These are phyloP conservation scores for Pterobdella sp. DNA, from an alignment of 2,888 invertebrate genomes.

Conservation along the genomic window DNA sequence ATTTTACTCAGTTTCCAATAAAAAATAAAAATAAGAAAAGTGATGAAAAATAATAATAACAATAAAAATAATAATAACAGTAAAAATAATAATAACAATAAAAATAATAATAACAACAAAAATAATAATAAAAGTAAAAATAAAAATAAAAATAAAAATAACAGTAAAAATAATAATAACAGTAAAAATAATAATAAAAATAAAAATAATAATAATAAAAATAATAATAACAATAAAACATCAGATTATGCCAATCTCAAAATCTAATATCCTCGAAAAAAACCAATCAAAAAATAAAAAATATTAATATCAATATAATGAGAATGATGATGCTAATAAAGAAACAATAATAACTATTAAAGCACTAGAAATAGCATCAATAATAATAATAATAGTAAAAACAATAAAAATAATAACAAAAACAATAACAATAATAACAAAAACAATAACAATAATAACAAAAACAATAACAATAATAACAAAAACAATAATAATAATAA, in stretches of 20 bases:
- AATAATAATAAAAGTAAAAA: neutral
- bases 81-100: neutral
- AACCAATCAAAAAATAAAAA: too few relatives aligned
- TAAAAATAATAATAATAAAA: neutral
- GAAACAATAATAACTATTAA: too few relatives aligned
- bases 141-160: slow-evolving; percentile 10
- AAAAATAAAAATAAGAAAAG: neutral
- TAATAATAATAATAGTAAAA: neutral
- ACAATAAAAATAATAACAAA: neutral
- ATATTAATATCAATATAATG: too few relatives aligned
- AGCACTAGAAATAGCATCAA: neutral
- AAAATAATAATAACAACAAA: slow-evolving; percentile 3
- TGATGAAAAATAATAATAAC: neutral
- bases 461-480: too few relatives aligned
- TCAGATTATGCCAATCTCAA: too few relatives aligned
- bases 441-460: neutral
- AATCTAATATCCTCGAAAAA: too few relatives aligned
- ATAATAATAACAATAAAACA: too few relatives aligned
- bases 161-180: neutral
- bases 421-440: neutral
- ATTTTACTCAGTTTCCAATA: neutral
- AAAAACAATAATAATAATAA: too few relatives aligned
- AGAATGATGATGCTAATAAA: too few relatives aligned
- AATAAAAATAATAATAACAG: neutral
- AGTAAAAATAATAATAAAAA: neutral